phyloP scores from a whole-genome alignment of 2,113 vertebrate genomes.

The Elachura formosa region DNA sequence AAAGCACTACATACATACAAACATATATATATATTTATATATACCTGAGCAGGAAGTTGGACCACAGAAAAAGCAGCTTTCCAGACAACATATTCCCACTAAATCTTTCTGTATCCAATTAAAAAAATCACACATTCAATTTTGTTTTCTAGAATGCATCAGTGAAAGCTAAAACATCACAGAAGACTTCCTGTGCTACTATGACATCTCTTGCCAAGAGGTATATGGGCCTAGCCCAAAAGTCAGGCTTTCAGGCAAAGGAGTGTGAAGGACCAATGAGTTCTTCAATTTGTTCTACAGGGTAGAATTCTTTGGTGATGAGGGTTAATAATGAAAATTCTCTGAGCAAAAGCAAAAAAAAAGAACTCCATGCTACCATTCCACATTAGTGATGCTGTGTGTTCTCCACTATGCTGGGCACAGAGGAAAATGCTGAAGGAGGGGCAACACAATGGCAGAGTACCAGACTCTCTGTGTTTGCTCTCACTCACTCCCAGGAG shows the following conservation, averaged over 20 bases:
- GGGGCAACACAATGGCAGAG: neutral
- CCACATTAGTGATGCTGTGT: neutral
- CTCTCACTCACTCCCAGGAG: neutral
- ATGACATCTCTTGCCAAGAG: neutral
- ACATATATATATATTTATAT: neutral
- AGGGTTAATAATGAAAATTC: neutral
- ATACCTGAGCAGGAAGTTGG: neutral
- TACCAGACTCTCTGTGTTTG: neutral
- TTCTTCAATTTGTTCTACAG: neutral
- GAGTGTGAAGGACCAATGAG: neutral
- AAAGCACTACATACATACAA: too few relatives aligned
- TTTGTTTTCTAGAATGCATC: neutral
- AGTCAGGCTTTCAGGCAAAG: neutral
- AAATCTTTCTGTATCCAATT: neutral
- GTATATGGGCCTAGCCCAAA: neutral
- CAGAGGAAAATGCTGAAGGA: neutral
- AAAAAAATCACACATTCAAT: neutral
- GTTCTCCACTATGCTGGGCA: neutral
- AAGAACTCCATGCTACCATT: rapidly evolving
- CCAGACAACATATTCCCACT: neutral
- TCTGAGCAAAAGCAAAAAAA: neutral
- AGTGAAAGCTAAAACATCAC: neutral
- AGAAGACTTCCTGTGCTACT: neutral
- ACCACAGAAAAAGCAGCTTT: neutral
- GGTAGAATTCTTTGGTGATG: neutral